A percentile compares a stretch with the other conserved stretches of the same genome.
phyloP scores from a whole-genome alignment of 2,888 invertebrate genomes.

The Philopedon plagiatum region DNA sequence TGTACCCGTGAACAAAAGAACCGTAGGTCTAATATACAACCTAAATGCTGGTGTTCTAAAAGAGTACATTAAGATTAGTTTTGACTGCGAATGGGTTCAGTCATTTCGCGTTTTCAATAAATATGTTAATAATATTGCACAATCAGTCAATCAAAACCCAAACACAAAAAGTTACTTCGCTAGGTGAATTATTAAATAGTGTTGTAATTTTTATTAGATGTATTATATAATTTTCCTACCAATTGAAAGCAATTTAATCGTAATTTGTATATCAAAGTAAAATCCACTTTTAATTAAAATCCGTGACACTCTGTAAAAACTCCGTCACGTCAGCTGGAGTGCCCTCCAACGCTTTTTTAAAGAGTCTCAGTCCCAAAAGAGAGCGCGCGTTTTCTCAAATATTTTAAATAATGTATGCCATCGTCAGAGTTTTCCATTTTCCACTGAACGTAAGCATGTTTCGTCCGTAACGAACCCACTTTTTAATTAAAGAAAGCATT shows the following conservation, averaged over 20 bases:
- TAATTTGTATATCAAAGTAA: conserved; percentile 36
- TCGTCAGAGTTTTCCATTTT: conserved; percentile 49
- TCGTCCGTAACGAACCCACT: conserved; percentile 54
- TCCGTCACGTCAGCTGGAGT: conserved; percentile 24
- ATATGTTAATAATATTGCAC: no score
- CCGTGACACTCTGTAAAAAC: conserved; percentile 16
- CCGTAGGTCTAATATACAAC: no score
- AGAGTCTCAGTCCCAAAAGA: conserved; percentile 10
- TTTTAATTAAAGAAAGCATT: conserved; percentile 59
- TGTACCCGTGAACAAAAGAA: no score
- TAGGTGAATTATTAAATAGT: no score
- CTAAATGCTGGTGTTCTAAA: no score
- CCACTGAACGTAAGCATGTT: conserved; percentile 49
- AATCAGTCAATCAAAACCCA: no score
- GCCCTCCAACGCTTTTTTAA: conserved; percentile 25
- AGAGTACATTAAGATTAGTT: no score
- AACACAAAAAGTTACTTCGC: no score
- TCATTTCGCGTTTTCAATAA: no score
- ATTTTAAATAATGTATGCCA: conserved; percentile 49
- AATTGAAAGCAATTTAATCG: conserved; percentile 9
- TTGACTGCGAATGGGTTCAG: no score
- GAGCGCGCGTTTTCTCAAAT: conserved; percentile 13
- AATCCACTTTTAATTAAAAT: conserved; percentile 33
- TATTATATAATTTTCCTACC: not conserved
- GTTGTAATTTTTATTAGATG: no score